These are phyloP conservation scores for Acanthosoma haemorrhoidale DNA, from an alignment of 2,888 invertebrate species.

Conservation along the genomic window DNA sequence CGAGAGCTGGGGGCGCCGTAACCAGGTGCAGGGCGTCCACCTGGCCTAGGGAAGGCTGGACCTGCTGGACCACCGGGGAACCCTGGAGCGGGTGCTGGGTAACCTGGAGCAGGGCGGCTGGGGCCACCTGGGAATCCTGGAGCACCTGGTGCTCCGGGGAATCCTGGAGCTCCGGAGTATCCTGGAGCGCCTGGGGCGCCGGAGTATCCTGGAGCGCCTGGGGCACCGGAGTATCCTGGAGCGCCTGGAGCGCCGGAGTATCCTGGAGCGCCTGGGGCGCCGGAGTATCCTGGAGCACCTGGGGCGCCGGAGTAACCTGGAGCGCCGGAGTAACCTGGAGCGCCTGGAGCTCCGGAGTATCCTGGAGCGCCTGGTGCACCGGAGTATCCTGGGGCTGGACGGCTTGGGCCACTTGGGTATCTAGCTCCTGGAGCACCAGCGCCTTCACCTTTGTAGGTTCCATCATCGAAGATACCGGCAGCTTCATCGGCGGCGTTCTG, in stretches of 20 bases:
- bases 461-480: slow-evolving; percentile 51
- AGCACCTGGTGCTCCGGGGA: slow-evolving; percentile 29
- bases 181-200: slow-evolving; percentile 38
- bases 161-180: slow-evolving; percentile 20
- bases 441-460: slow-evolving; percentile 50
- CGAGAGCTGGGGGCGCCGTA: slow-evolving; percentile 48
- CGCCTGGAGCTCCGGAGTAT: slow-evolving; percentile 26
- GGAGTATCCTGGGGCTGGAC: slow-evolving; percentile 21
- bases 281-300: slow-evolving; percentile 37
- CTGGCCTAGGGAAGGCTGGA: slow-evolving; percentile 43
- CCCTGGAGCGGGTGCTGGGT: slow-evolving; percentile 48
- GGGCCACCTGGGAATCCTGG: slow-evolving; percentile 31
- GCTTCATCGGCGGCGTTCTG: slow-evolving; percentile 52
- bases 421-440: slow-evolving; percentile 29
- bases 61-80: slow-evolving; percentile 34
- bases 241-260: slow-evolving; percentile 30
- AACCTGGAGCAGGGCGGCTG: slow-evolving; percentile 28
- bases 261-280: slow-evolving; percentile 30
- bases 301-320: slow-evolving; percentile 30
- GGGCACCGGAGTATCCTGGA: slow-evolving; percentile 33
- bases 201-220: slow-evolving; percentile 29
- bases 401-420: slow-evolving; percentile 13
- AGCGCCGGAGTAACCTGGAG: slow-evolving; percentile 19
- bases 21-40: slow-evolving; percentile 46
- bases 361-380: slow-evolving; percentile 33